phyloP scores from a whole-genome alignment of 1,140 invertebrate genomes.

The Ditylenchus dipsaci region DNA sequence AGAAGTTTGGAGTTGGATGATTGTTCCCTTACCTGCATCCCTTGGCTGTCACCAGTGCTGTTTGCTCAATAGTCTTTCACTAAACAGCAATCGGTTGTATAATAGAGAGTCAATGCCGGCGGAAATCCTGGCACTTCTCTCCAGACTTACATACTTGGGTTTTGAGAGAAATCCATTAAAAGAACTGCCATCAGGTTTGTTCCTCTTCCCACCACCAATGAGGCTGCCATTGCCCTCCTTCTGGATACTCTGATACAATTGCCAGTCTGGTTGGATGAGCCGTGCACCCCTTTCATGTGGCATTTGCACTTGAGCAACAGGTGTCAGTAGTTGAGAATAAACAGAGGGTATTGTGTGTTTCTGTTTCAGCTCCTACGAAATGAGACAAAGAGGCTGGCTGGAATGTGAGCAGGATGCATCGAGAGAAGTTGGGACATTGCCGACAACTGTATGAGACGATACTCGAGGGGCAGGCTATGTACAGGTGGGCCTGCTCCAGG shows the following conservation, averaged over 20 bases:
- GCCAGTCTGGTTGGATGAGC: conserved; percentile 32
- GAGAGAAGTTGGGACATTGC: conserved; percentile 25
- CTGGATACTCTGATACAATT: conserved; percentile 33
- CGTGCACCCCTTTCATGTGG: conserved; percentile 40
- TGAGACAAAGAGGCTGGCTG: conserved; percentile 24
- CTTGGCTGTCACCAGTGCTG: conserved; percentile 41
- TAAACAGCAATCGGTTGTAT: conserved; percentile 33
- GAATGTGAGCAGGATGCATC: conserved; percentile 25
- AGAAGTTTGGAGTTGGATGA: conserved; percentile 20
- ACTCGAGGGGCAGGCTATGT: conserved; percentile 19
- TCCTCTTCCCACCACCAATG: conserved; percentile 15
- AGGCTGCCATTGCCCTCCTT: background rate
- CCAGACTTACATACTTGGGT: conserved; percentile 17
- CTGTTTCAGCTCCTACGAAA: background rate
- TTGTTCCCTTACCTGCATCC: conserved; percentile 33
- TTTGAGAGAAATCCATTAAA: conserved; percentile 35
- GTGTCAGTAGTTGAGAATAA: conserved; percentile 3
- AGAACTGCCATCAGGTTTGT: conserved; percentile 32
- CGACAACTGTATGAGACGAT: conserved; percentile 38
- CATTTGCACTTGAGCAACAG: conserved; percentile 37
- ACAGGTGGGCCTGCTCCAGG: conserved; percentile 31
- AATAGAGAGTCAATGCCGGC: conserved; percentile 29
- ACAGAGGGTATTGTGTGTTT: background rate
- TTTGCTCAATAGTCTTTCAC: conserved; percentile 29
- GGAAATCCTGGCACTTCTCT: conserved; percentile 30